Percentiles rank a stretch among this genome's conserved stretches.
These are phyloP conservation scores for Luscinia megarhynchos DNA, from an alignment of 2,797 vertebrate species.

Conservation along the genomic window DNA sequence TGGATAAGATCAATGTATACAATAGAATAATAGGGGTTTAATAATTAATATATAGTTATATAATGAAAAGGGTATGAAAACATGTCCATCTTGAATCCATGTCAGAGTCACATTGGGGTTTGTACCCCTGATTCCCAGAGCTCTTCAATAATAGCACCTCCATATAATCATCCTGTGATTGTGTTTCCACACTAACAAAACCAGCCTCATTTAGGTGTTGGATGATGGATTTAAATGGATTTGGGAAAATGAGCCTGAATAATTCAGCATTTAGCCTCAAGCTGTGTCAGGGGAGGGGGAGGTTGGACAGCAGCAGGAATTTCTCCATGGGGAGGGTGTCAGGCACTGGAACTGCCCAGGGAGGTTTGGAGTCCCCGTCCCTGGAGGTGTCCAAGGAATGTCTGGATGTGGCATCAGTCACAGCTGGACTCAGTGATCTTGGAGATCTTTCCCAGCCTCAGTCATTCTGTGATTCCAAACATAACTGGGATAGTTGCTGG, in stretches of 20 bases:
- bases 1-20: too few species aligned
- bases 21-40: too few species aligned
- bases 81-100: too few species aligned
- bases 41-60: too few species aligned
- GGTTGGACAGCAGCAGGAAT: background rate
- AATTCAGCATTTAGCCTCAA: background rate
- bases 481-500: background rate
- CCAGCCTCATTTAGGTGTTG: background rate
- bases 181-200: too few species aligned
- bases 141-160: too few species aligned
- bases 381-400: background rate
- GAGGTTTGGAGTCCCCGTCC: background rate
- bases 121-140: too few species aligned
- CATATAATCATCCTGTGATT: too few species aligned
- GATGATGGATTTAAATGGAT: background rate
- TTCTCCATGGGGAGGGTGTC: background rate
- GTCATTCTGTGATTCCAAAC: background rate
- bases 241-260: background rate
- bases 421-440: fast-evolving
- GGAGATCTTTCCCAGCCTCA: background rate
- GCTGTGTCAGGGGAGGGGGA: background rate
- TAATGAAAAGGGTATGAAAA: too few species aligned
- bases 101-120: too few species aligned
- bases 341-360: background rate
- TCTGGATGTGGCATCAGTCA: background rate